Evolutionary conservation across 2,888 invertebrate species (phyloP), one percentile per base, ranked within the genome.

Genomic region (Cecidostiba fungosa): DNA sequence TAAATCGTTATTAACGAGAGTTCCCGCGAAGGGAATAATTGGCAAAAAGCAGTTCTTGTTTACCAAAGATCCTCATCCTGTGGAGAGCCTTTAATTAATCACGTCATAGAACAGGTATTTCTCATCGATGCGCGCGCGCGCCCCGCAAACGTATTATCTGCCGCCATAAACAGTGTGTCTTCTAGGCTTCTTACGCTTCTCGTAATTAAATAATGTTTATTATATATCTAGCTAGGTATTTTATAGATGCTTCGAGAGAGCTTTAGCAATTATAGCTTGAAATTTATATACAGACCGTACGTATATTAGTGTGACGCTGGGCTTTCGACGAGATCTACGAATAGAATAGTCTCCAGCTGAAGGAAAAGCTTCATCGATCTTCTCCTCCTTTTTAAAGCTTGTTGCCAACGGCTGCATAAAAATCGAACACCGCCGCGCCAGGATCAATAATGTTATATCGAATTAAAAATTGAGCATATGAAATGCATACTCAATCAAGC

Each of bases 1-100:
- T 43, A 81, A 84, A 77, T 86, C 73, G 16, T 80, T 86, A 83
- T 77, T 80, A 84, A 23, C 77, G 81, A 83, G 86, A 77, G 76
- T 50, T 47, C 50, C 62, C 19, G 19, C 77, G 73, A 80, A 80
- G 62, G 36, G 79, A 72, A 47, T 72, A 72, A 47, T 72, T 14
- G 72, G 54, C 14, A 86, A 86, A 84, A 84, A 86, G 80, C 8
- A 59, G 69, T 82, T 43, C 82, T 79, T 70, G 76, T 62, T 85
- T 76, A 32, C 39, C 47, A 79, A 82, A 82, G 70, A 79, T 82
- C 74, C 19, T 69, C 79, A n/a, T n/a, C 54, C 54, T n/a, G 6
- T 0, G 36, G 6, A 36, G n/a, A 78, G 73, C 16, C 32, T 78
- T 66, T 82, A 82, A 85, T 85, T 85, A 79, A 85, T 79, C 70